phyloP scores from a whole-genome alignment of 2,113 vertebrate species.

The Petrocephalus zakoni region DNA sequence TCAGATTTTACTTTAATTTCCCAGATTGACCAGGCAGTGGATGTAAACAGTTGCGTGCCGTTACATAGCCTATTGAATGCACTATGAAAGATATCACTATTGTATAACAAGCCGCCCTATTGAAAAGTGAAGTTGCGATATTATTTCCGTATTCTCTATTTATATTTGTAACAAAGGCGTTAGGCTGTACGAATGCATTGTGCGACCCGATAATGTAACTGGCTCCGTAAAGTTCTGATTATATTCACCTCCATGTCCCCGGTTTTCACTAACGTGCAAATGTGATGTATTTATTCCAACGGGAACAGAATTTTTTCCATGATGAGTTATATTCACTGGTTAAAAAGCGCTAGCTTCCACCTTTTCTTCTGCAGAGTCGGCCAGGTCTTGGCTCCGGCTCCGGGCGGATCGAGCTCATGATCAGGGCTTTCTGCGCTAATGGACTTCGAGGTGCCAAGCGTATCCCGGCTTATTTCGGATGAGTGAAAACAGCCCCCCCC shows the following conservation, averaged over 20 bases:
- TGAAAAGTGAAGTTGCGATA: neutral
- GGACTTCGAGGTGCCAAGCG: neutral
- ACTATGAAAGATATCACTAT: neutral
- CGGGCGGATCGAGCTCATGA: neutral
- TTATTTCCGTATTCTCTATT: neutral
- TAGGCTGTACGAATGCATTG: neutral
- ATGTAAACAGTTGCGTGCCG: neutral
- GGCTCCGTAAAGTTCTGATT: neutral
- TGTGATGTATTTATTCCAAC: no score
- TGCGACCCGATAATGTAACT: neutral
- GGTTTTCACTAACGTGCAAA: neutral
- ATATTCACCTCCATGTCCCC: neutral
- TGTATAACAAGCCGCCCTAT: neutral
- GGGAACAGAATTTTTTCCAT: neutral
- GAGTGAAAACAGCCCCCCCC: neutral
- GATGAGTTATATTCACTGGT: neutral
- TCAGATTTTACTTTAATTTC: neutral
- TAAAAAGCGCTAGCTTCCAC: neutral
- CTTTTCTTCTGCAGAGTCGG: neutral
- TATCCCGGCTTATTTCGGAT: neutral
- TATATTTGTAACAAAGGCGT: neutral
- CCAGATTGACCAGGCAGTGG: neutral
- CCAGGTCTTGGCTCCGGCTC: neutral
- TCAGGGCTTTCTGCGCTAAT: neutral
- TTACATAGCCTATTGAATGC: neutral